A percentile compares a stretch with the other conserved stretches of the same genome.
These are phyloP conservation scores for Cheumatopsyche charites DNA, from an alignment of 1,140 invertebrate species.

Conservation along the genomic window DNA sequence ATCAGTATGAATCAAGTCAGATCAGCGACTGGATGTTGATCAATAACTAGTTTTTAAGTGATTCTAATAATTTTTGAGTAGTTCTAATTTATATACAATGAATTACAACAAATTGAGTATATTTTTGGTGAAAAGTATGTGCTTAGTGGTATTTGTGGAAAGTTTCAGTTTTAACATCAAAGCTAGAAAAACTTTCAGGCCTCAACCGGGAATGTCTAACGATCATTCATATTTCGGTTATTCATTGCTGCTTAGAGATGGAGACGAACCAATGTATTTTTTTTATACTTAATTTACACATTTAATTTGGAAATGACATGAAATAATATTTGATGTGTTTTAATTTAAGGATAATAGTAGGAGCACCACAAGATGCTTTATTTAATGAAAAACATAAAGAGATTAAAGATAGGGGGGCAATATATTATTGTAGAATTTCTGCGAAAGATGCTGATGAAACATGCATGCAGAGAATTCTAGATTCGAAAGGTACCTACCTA, in stretches of 20 bases:
- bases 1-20: too few relatives aligned
- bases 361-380: constrained; percentile 42
- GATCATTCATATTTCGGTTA: constrained; percentile 22
- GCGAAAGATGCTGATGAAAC: neutral
- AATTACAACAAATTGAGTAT: too few relatives aligned
- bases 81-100: too few relatives aligned
- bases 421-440: constrained; percentile 40
- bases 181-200: neutral
- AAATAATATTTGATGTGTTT: too few relatives aligned
- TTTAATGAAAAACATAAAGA: neutral
- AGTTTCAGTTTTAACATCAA: constrained; percentile 22
- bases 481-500: constrained; percentile 34
- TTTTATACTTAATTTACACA: too few relatives aligned
- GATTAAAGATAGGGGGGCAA: constrained; percentile 40
- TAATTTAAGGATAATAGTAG: constrained; percentile 39
- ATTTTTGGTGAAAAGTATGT: too few relatives aligned
- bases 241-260: constrained; percentile 7
- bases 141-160: neutral
- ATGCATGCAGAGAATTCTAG: constrained; percentile 40
- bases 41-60: too few relatives aligned
- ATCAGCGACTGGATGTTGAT: too few relatives aligned
- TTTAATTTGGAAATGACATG: too few relatives aligned
- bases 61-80: too few relatives aligned
- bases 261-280: constrained; percentile 5
- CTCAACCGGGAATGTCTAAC: neutral